These are phyloP conservation scores for Odontocolon sp. DNA, from an alignment of 2,888 invertebrate species.

Conservation along the genomic window DNA sequence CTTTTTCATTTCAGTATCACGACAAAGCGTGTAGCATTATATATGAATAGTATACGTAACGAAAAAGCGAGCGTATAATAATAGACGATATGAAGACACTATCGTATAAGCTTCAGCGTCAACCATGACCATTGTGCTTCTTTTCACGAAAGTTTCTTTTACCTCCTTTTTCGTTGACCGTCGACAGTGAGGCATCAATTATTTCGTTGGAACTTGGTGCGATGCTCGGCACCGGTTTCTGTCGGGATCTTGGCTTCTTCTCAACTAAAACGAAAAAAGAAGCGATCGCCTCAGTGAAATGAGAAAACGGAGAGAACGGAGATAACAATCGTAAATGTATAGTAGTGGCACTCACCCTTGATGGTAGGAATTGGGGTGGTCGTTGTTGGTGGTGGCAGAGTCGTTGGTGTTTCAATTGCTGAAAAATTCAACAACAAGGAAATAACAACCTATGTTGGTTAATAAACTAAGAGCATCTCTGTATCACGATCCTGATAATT, in stretches of 20 bases:
- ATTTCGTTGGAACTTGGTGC: constrained; percentile 72
- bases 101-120: not conserved
- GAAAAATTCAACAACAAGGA: constrained; percentile 41
- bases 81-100: not conserved
- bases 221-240: constrained; percentile 69
- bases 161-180: constrained; percentile 71
- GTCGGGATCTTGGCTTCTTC: constrained; percentile 70
- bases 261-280: constrained; percentile 67
- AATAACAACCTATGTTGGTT: not conserved
- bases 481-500: too few species aligned
- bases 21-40: constrained; percentile 12
- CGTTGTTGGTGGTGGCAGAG: constrained; percentile 65
- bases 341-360: constrained; percentile 65
- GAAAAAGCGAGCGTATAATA: not conserved
- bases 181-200: constrained; percentile 72
- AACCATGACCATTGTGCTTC: not conserved
- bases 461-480: not conserved
- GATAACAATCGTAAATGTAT: not conserved
- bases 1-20: constrained; percentile 9
- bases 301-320: not conserved
- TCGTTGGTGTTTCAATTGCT: constrained; percentile 76
- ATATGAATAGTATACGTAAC: not conserved
- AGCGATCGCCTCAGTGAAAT: constrained; percentile 24
- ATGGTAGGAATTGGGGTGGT: constrained; percentile 66
- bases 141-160: constrained; percentile 37